Conservation (phyloP, 64 coral and sea anemone species). For the Anthopleura sola region DNA sequence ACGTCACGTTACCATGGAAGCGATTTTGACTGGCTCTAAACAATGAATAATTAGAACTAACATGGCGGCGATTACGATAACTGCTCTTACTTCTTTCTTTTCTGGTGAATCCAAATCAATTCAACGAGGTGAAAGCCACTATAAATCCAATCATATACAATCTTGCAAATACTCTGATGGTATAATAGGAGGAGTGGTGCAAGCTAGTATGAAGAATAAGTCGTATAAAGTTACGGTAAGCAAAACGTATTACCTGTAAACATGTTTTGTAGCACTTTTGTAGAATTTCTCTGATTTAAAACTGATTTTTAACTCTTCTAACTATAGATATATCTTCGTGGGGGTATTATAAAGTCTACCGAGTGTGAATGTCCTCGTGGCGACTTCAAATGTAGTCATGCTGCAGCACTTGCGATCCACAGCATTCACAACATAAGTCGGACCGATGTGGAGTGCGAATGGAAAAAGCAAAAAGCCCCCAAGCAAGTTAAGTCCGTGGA, state of each 20-base stretch:
- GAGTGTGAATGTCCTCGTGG: conserved; percentile 15
- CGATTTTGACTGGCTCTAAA: background rate
- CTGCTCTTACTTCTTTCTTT: conserved; percentile 9
- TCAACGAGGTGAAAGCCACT: conserved; percentile 25
- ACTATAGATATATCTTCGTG: too few relatives aligned
- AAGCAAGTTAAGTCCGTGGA: too few relatives aligned
- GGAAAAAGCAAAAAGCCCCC: too few relatives aligned
- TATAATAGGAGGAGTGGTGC: conserved; percentile 13
- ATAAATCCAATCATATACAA: background rate
- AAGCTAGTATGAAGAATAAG: conserved; percentile 25
- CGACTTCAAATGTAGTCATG: conserved; percentile 18
- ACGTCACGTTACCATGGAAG: background rate
- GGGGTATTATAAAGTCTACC: background rate
- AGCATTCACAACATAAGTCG: conserved; percentile 27
- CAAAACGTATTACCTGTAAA: too few relatives aligned
- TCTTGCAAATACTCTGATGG: background rate
- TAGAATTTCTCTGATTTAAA: too few relatives aligned
- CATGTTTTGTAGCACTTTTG: too few relatives aligned
- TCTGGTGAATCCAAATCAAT: conserved; percentile 18
- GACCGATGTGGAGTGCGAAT: background rate
- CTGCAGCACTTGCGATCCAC: conserved; percentile 6
- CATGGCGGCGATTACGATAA: conserved; percentile 19
- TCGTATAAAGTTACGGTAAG: background rate
- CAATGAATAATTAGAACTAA: background rate
- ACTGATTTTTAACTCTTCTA: too few relatives aligned